Percentiles rank a stretch among this genome's conserved stretches.
These are phyloP conservation scores for Tokudaia tokunoshimensis DNA, from an alignment of 2,797 vertebrate species.

Conservation along the genomic window DNA sequence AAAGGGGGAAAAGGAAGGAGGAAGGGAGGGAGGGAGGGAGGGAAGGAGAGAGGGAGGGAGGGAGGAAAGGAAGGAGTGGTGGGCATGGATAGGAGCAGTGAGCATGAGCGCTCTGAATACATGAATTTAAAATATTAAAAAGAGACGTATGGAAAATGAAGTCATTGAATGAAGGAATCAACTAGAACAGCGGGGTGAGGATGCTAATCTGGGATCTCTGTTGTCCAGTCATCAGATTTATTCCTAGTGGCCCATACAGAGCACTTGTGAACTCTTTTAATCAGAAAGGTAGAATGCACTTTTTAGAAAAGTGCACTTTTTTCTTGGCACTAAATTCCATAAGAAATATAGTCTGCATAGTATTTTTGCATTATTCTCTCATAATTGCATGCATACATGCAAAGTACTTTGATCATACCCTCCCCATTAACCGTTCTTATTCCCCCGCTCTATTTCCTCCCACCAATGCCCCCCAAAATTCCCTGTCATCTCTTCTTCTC, in stretches of 20 bases:
- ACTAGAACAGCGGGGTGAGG: not conserved
- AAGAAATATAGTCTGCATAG: not conserved
- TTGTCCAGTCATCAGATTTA: not conserved
- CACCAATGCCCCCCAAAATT: not conserved
- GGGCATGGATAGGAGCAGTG: not conserved
- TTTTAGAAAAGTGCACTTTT: not conserved
- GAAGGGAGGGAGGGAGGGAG: no score
- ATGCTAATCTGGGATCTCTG: not conserved
- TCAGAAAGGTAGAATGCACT: not conserved
- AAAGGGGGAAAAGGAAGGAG: no score
- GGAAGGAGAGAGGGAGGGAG: no score
- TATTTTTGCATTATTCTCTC: not conserved
- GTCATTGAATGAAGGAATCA: not conserved
- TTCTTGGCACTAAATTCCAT: constrained; percentile 23
- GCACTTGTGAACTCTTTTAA: not conserved
- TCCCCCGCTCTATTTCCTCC: not conserved
- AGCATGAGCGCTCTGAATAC: not conserved
- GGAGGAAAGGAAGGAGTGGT: not conserved
- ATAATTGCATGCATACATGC: not conserved
- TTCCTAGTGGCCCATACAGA: not conserved
- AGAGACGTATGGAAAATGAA: not conserved
- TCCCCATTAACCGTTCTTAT: not conserved
- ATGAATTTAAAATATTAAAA: not conserved
- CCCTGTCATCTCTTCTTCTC: no score
- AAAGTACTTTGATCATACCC: not conserved